Percentiles rank a stretch among this genome's conserved stretches.
Conservation (phyloP, 2,113 vertebrate species). For the Entosphenus tridentatus region DNA sequence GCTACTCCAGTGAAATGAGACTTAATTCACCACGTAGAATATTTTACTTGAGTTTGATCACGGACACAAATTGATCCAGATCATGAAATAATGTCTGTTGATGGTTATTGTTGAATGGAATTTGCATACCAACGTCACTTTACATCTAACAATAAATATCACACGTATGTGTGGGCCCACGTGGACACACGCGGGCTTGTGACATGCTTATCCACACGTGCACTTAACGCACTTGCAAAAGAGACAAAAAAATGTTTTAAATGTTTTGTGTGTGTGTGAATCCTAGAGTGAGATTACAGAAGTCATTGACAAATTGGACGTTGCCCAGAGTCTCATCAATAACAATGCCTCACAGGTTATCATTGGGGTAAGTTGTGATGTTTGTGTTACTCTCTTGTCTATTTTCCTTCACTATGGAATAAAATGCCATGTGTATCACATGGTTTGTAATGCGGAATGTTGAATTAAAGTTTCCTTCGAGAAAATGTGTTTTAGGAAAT, state of each 20-base stretch:
- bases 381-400: background rate
- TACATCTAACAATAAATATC: background rate
- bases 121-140: no score
- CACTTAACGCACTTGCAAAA: no score
- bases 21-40: background rate
- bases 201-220: no score
- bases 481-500: background rate
- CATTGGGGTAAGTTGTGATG: conserved; percentile 25
- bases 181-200: no score
- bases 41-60: background rate
- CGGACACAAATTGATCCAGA: background rate
- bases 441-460: background rate
- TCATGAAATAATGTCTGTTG: background rate
- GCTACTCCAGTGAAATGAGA: background rate
- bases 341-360: conserved; percentile 35
- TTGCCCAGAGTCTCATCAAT: conserved; percentile 46
- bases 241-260: no score
- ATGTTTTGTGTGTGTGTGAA: conserved; percentile 8
- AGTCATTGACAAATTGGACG: conserved; percentile 30
- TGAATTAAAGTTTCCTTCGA: background rate
- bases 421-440: no score
- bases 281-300: conserved; percentile 35
- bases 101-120: background rate
- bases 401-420: no score
- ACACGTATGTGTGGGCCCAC: background rate